Conservation (phyloP, 2,113 vertebrate genomes). For the Elachura formosa region DNA sequence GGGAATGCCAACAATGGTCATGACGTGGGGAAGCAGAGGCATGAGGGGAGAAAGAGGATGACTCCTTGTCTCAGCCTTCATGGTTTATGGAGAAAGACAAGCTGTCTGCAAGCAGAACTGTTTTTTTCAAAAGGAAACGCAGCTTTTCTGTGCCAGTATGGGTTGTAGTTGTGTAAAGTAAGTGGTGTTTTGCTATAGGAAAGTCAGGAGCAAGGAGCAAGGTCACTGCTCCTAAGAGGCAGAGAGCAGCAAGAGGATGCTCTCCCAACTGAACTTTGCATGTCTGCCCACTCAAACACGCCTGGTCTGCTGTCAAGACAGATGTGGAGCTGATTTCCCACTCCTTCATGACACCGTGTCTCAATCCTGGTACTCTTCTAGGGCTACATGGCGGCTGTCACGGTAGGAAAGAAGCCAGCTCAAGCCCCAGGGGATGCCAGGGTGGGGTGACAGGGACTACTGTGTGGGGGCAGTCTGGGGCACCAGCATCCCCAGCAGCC, state of each 20-base stretch:
- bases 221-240: not conserved
- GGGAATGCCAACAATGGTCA: not conserved
- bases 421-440: not conserved
- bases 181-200: not conserved
- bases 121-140: not conserved
- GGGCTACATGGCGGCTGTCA: accelerated
- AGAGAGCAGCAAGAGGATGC: not conserved
- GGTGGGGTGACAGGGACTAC: not conserved
- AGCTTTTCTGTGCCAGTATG: not conserved
- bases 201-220: not conserved
- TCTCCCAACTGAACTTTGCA: not conserved
- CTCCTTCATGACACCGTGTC: not conserved
- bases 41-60: not conserved
- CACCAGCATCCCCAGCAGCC: not conserved
- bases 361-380: not conserved
- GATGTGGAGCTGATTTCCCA: not conserved
- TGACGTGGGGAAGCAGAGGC: not conserved
- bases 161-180: not conserved
- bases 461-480: not conserved
- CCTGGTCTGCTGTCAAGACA: not conserved
- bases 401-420: not conserved
- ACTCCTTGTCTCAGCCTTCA: accelerated
- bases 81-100: not conserved
- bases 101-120: not conserved
- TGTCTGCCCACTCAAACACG: not conserved